Percentiles rank a stretch among this genome's conserved stretches.
Evolutionary conservation across 2,888 invertebrate species (phyloP).

Genomic region (Pammene fasciana): DNA sequence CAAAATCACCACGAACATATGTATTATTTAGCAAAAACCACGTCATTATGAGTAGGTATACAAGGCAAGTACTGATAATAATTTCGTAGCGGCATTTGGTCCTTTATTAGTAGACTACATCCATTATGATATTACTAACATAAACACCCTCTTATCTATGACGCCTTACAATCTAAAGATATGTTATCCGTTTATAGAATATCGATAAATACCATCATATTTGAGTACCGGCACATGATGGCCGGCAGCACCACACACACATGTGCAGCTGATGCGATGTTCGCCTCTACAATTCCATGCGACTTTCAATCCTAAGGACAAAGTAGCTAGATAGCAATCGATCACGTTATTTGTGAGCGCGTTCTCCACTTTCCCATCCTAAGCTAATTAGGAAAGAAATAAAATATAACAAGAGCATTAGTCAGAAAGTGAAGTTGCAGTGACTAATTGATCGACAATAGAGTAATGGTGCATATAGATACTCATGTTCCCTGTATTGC

Average conservation of each 20-base stretch:
- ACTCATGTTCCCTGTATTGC: conserved; percentile 53
- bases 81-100: conserved; percentile 23
- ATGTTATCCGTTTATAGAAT: conserved; percentile 55
- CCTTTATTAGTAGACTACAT: conserved; percentile 46
- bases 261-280: neutral
- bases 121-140: conserved; percentile 50
- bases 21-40: neutral
- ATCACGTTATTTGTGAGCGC: conserved; percentile 46
- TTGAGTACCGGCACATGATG: conserved; percentile 24
- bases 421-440: conserved; percentile 61
- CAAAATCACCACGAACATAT: no score
- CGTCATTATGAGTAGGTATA: neutral
- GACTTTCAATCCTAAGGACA: conserved; percentile 44
- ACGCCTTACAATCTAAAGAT: conserved; percentile 54
- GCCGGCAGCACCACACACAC: conserved; percentile 18
- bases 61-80: no score
- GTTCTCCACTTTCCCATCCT: conserved; percentile 49
- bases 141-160: conserved; percentile 46
- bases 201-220: conserved; percentile 41
- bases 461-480: conserved; percentile 51
- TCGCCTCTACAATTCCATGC: conserved; percentile 12
- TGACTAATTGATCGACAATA: conserved; percentile 66
- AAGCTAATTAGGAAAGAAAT: conserved; percentile 67
- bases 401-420: conserved; percentile 64
- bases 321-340: conserved; percentile 35